Conservation (phyloP, 53 echinoderm and acorn worm genomes). For the Stichopus horrens region DNA sequence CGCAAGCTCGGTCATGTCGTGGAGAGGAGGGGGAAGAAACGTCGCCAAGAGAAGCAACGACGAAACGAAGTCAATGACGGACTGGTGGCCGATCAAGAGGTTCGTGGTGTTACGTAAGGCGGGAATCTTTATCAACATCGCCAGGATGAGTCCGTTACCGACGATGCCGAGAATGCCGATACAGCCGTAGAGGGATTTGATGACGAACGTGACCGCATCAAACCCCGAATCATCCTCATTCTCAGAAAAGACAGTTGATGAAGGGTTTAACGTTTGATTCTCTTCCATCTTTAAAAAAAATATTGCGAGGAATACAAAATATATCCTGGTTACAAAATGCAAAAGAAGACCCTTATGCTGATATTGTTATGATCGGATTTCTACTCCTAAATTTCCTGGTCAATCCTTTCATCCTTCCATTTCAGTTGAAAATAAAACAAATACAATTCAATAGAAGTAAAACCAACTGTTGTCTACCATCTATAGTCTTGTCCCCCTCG, state of each 20-base stretch:
- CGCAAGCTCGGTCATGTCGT: slow-evolving; percentile 28
- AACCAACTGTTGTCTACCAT: too few relatives aligned
- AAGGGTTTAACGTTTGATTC: neutral
- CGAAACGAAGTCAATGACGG: slow-evolving; percentile 44
- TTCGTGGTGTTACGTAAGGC: slow-evolving; percentile 50
- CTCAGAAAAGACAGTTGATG: neutral
- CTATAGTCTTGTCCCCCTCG: too few relatives aligned
- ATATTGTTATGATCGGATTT: too few relatives aligned
- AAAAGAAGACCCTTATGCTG: too few relatives aligned
- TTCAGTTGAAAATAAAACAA: too few relatives aligned
- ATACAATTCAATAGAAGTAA: too few relatives aligned
- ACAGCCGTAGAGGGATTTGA: slow-evolving; percentile 12
- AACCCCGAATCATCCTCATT: neutral
- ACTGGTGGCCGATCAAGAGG: slow-evolving; percentile 51
- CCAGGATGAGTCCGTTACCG: slow-evolving; percentile 41
- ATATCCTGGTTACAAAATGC: too few relatives aligned
- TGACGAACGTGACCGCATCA: neutral
- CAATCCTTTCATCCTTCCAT: too few relatives aligned
- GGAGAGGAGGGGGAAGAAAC: slow-evolving; percentile 28
- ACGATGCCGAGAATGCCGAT: slow-evolving; percentile 34
- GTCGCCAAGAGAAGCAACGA: slow-evolving; percentile 45
- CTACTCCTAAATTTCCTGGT: too few relatives aligned
- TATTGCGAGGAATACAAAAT: too few relatives aligned
- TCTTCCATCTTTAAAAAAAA: neutral
- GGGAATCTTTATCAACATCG: slow-evolving; percentile 42